Conservation (phyloP, 2,888 invertebrate genomes). For the Melanostoma scalare region DNA sequence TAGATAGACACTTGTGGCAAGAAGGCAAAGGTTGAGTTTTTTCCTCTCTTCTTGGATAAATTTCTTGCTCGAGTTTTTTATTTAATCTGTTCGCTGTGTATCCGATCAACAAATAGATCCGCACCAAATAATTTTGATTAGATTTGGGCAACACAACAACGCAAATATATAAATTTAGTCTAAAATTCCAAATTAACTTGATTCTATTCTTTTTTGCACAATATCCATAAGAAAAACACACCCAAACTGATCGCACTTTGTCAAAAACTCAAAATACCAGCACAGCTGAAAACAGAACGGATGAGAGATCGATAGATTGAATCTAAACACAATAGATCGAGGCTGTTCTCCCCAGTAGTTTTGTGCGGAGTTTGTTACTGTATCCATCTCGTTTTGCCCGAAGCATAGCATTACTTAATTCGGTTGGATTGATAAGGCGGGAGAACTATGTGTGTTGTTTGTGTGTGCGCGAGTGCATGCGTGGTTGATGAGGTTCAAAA, state of each 20-base stretch:
- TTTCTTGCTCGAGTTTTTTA: background rate
- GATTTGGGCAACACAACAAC: conserved; percentile 38
- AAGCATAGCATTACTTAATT: too few species aligned
- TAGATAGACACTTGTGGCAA: conserved; percentile 52
- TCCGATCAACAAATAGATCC: conserved; percentile 41
- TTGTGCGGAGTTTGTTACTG: background rate
- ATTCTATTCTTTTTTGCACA: too few species aligned
- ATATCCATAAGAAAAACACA: conserved; percentile 57
- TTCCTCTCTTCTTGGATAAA: background rate
- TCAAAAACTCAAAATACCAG: conserved; percentile 41
- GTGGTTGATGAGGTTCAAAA: conserved; percentile 15
- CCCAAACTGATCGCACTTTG: conserved; percentile 69
- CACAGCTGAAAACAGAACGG: conserved; percentile 21
- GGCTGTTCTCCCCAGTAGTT: background rate
- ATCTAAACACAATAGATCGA: conserved; percentile 4
- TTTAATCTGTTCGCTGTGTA: conserved; percentile 38
- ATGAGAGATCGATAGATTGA: conserved; percentile 33
- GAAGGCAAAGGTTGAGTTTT: conserved; percentile 49
- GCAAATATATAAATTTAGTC: conserved; percentile 11
- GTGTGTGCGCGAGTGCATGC: conserved; percentile 37
- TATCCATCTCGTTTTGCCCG: too few species aligned
- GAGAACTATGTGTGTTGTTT: background rate
- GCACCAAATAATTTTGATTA: conserved; percentile 45
- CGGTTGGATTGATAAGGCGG: too few species aligned
- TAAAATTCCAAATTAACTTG: conserved; percentile 37